phyloP scores from a whole-genome alignment of 2,113 vertebrate genomes.

The Ptilorrhoa leucosticta region DNA sequence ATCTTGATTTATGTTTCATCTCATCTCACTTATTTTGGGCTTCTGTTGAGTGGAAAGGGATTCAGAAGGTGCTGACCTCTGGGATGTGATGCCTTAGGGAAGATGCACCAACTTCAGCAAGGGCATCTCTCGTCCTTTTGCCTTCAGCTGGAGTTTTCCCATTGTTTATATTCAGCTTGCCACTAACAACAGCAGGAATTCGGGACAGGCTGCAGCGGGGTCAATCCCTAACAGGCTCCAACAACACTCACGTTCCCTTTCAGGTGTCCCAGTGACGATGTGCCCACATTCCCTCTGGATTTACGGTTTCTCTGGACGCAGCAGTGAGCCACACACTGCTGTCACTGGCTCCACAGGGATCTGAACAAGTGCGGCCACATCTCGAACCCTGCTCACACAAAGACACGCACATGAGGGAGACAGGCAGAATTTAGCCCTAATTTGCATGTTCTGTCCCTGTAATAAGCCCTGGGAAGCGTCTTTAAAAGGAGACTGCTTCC shows the following conservation, averaged over 20 bases:
- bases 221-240: not conserved
- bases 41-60: not conserved
- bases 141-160: not conserved
- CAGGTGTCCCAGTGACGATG: not conserved
- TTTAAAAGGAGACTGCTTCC: constrained; percentile 14
- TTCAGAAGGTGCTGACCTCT: not conserved
- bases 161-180: not conserved
- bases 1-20: not conserved
- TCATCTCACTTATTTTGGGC: not conserved
- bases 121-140: not conserved
- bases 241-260: not conserved
- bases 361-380: not conserved
- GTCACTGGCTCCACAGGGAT: not conserved
- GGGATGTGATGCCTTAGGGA: not conserved
- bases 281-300: not conserved
- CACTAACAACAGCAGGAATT: not conserved
- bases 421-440: not conserved
- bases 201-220: fast-evolving
- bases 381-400: not conserved
- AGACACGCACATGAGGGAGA: not conserved
- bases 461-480: not conserved
- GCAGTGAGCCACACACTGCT: fast-evolving
- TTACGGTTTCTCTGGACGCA: not conserved
- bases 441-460: not conserved
- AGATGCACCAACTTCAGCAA: not conserved